Conservation (phyloP, 2,113 vertebrate species). For the human region DNA sequence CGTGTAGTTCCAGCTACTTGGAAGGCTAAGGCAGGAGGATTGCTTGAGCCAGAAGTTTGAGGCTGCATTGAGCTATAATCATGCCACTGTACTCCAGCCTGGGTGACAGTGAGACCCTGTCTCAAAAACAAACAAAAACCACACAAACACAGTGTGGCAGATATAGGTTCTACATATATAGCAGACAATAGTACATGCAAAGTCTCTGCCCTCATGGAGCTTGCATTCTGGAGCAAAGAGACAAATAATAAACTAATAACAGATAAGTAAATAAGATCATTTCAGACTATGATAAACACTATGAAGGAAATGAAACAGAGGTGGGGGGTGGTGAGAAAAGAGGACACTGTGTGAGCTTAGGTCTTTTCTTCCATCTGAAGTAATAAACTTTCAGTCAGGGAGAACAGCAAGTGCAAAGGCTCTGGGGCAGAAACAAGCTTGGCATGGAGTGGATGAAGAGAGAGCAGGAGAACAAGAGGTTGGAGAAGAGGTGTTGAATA, state of each 20-base stretch:
- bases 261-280: neutral
- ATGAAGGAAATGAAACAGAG: neutral
- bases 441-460: neutral
- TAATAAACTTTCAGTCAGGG: neutral
- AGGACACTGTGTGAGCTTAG: neutral
- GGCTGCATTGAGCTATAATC: too few species aligned
- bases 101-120: too few species aligned
- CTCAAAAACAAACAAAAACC: too few species aligned
- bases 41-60: too few species aligned
- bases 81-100: too few species aligned
- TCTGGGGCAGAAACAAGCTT: neutral
- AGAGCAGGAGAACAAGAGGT: neutral
- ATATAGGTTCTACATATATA: neutral
- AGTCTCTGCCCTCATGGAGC: neutral
- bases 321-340: rapidly evolving
- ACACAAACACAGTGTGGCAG: neutral
- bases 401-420: neutral
- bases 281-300: neutral
- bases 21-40: too few species aligned
- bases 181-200: neutral
- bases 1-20: too few species aligned
- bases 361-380: neutral
- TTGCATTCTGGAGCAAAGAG: neutral
- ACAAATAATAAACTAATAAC: neutral
- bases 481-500: neutral